Percentiles rank a stretch among this genome's conserved stretches.
Conservation (phyloP, 2,888 invertebrate genomes). For the Ophion costatus region DNA sequence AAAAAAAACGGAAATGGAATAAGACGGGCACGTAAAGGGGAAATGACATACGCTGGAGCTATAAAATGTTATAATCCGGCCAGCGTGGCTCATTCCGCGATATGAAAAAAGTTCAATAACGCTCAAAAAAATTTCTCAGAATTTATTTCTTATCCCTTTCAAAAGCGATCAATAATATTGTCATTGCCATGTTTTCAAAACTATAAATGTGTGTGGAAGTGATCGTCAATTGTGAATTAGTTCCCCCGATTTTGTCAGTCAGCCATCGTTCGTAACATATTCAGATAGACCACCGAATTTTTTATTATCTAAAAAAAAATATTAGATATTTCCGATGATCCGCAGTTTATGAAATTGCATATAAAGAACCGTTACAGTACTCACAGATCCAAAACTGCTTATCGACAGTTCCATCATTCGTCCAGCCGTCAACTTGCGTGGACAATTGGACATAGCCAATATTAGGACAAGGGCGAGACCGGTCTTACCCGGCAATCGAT, state of each 20-base stretch:
- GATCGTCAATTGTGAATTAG: background rate
- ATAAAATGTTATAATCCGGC: too few species aligned
- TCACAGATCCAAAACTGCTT: conserved; percentile 59
- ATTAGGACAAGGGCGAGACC: conserved; percentile 56
- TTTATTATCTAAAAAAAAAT: conserved; percentile 69
- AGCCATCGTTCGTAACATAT: conserved; percentile 69
- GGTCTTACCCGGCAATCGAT: conserved; percentile 55
- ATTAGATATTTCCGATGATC: background rate
- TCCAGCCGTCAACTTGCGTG: conserved; percentile 63
- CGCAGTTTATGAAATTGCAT: background rate
- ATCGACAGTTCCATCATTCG: conserved; percentile 63
- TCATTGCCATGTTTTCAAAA: background rate
- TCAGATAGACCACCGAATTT: conserved; percentile 71
- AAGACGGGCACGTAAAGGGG: too few species aligned
- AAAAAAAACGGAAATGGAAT: too few species aligned
- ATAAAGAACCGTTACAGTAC: background rate
- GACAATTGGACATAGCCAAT: conserved; percentile 59
- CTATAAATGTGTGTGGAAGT: background rate
- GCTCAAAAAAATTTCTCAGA: background rate
- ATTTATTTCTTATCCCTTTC: background rate
- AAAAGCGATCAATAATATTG: background rate
- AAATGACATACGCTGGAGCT: too few species aligned
- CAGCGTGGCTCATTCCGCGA: background rate
- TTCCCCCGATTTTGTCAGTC: conserved; percentile 19
- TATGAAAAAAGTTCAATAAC: background rate